Conservation (phyloP, 35 echinoderm and acorn worm genomes). For the Ophioderma brevispina region DNA sequence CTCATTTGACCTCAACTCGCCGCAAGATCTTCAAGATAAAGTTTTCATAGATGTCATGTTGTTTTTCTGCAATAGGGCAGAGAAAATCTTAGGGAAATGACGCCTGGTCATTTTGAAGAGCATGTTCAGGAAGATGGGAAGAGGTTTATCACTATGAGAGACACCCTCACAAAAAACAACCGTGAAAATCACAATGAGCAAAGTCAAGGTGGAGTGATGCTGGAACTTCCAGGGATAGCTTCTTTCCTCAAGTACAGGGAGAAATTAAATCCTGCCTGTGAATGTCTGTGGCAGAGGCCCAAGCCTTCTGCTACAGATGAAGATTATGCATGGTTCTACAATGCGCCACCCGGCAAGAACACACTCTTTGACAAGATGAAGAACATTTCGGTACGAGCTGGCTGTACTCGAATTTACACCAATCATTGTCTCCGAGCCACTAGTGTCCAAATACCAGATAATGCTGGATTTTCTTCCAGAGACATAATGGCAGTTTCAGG, state of each 20-base stretch:
- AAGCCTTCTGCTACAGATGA: background rate
- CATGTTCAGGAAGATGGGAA: too few species aligned
- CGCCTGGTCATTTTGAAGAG: too few species aligned
- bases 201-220: too few species aligned
- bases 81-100: conserved; percentile 37
- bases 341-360: conserved; percentile 21
- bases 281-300: conserved; percentile 40
- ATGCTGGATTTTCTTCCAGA: conserved; percentile 31
- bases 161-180: too few species aligned
- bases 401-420: background rate
- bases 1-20: too few species aligned
- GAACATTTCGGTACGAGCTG: background rate
- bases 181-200: too few species aligned
- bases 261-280: conserved; percentile 4
- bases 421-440: conserved; percentile 48
- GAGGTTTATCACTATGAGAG: too few species aligned
- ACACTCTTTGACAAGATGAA: background rate
- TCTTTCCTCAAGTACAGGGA: conserved; percentile 25
- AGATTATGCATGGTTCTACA: conserved; percentile 28
- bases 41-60: conserved; percentile 54
- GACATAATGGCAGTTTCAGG: conserved; percentile 49
- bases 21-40: conserved; percentile 60
- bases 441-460: conserved; percentile 21
- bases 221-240: conserved; percentile 25
- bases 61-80: conserved; percentile 53